Evolutionary conservation across 2,797 vertebrate species (phyloP).

Genomic region (Kryptopterus vitreolus): DNA sequence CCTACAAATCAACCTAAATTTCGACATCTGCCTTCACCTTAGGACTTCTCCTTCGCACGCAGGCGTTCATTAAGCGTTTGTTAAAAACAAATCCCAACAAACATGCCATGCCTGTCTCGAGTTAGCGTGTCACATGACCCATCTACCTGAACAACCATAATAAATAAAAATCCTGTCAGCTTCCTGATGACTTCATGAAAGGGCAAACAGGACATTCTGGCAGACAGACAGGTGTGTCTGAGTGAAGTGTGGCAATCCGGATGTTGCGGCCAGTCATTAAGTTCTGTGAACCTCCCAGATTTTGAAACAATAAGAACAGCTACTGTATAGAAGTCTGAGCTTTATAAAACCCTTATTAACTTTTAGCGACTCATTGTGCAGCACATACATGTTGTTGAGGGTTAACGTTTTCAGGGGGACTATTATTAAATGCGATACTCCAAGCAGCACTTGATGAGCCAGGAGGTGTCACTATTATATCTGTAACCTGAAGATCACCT

Average conservation of each 20-base stretch:
- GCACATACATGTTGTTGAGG: slow-evolving; percentile 7
- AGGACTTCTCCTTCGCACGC: neutral
- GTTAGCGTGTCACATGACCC: slow-evolving; percentile 21
- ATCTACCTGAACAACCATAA: neutral
- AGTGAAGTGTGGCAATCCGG: neutral
- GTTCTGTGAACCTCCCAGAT: neutral
- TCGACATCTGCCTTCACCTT: slow-evolving; percentile 21
- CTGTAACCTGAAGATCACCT: slow-evolving; percentile 32
- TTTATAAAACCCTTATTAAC: neutral
- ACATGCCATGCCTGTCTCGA: neutral
- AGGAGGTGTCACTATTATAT: slow-evolving; percentile 36
- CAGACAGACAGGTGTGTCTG: slow-evolving; percentile 26
- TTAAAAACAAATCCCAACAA: slow-evolving; percentile 11
- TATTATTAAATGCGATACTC: slow-evolving; percentile 48
- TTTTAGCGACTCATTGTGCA: neutral
- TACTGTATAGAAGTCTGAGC: neutral
- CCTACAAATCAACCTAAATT: slow-evolving; percentile 20
- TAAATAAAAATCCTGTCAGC: neutral
- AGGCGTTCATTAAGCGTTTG: neutral
- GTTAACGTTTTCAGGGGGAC: slow-evolving; percentile 36
- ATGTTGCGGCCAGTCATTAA: neutral
- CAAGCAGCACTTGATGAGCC: slow-evolving; percentile 21
- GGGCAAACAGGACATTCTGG: slow-evolving; percentile 16
- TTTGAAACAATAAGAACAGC: neutral
- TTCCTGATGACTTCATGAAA: slow-evolving; percentile 21